These are phyloP conservation scores for Eilema sororculum DNA, from an alignment of 2,888 invertebrate species.

Conservation along the genomic window DNA sequence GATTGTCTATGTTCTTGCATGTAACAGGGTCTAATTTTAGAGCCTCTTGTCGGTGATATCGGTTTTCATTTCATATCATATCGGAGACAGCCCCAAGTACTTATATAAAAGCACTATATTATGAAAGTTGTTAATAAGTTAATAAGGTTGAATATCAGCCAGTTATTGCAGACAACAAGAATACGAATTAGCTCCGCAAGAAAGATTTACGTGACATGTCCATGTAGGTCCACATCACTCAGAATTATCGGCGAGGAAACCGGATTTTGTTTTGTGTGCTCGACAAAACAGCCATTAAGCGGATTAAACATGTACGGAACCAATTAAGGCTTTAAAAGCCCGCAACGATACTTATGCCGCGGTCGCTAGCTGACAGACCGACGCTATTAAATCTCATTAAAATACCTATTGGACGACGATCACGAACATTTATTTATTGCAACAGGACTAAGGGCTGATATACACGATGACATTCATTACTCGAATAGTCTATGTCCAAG, in stretches of 20 bases:
- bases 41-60: not conserved
- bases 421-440: constrained; percentile 79
- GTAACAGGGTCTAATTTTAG: not conserved
- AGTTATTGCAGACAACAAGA: not conserved
- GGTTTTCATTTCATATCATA: too few relatives aligned
- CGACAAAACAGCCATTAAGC: constrained; percentile 75
- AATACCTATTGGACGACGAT: constrained; percentile 75
- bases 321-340: constrained; percentile 79
- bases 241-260: constrained; percentile 68
- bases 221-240: constrained; percentile 68
- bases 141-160: not conserved
- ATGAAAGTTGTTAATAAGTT: not conserved
- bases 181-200: not conserved
- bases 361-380: constrained; percentile 56
- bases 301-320: constrained; percentile 79
- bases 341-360: constrained; percentile 67
- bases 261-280: constrained; percentile 68
- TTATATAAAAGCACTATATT: not conserved
- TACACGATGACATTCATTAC: constrained; percentile 2
- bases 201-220: constrained; percentile 62
- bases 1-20: not conserved
- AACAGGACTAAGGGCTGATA: constrained; percentile 46
- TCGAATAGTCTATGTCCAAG: not conserved
- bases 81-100: not conserved
- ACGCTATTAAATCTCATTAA: constrained; percentile 81